A percentile compares a stretch with the other conserved stretches of the same genome.
These are phyloP conservation scores for Nudaria mundana DNA, from an alignment of 2,888 invertebrate species.

Conservation along the genomic window DNA sequence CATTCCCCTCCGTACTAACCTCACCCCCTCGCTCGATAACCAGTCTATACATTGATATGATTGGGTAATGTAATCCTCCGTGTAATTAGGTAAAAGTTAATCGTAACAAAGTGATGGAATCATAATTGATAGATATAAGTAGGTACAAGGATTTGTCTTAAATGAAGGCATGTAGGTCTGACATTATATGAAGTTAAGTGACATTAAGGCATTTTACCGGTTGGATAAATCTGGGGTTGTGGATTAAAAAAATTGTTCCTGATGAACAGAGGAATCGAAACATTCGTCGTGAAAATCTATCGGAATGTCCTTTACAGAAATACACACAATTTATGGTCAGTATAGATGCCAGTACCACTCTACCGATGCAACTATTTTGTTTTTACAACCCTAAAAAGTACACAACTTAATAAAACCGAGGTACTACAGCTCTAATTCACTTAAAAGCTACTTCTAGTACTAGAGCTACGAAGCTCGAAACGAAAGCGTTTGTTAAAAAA, in stretches of 20 bases:
- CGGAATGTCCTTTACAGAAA: too few species aligned
- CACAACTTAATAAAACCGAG: too few species aligned
- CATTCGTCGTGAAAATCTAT: not conserved
- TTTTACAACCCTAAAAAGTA: too few species aligned
- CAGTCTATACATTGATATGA: constrained; percentile 34
- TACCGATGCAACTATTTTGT: too few species aligned
- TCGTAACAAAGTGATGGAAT: constrained; percentile 16
- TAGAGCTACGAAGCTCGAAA: too few species aligned
- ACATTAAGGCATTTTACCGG: not conserved
- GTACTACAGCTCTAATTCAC: too few species aligned
- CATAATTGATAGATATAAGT: not conserved
- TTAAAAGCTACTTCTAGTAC: too few species aligned
- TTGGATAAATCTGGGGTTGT: too few species aligned
- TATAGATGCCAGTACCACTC: too few species aligned
- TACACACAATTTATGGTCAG: too few species aligned
- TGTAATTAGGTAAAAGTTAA: constrained; percentile 39
- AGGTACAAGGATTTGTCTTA: not conserved
- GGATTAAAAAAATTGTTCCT: too few species aligned
- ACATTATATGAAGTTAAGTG: not conserved
- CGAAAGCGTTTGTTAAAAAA: too few species aligned
- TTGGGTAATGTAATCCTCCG: constrained; percentile 36
- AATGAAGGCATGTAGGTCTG: not conserved
- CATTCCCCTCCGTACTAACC: constrained; percentile 6
- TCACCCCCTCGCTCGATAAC: constrained; percentile 19
- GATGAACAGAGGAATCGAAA: not conserved